Conservation (phyloP, 1,140 invertebrate genomes). For the Phymastichus coffea region DNA sequence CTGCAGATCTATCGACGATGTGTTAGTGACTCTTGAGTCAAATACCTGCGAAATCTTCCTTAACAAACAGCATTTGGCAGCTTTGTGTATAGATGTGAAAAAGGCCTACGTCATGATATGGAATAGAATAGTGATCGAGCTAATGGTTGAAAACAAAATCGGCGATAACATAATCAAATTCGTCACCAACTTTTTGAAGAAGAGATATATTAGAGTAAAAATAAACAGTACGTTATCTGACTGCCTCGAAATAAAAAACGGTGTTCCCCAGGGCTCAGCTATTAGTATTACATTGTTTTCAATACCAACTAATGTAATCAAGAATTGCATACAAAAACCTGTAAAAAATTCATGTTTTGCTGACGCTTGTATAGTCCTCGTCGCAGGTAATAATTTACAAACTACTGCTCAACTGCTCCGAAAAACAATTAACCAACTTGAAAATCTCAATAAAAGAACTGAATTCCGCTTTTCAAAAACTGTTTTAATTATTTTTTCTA, state of each 20-base stretch:
- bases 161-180: neutral
- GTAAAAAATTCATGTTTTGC: neutral
- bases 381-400: neutral
- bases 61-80: too few relatives aligned
- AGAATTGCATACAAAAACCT: neutral
- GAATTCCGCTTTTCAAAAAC: too few relatives aligned
- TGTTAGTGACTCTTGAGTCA: too few relatives aligned
- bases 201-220: neutral
- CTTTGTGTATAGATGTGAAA: too few relatives aligned
- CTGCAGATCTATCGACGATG: neutral
- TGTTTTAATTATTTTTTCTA: constrained; percentile 10
- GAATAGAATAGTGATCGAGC: too few relatives aligned
- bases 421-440: constrained; percentile 8
- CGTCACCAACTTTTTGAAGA: too few relatives aligned
- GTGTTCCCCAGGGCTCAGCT: constrained; percentile 27
- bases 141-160: neutral
- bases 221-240: neutral
- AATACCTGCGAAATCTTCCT: too few relatives aligned
- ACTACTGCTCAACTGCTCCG: neutral
- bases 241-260: constrained; percentile 11
- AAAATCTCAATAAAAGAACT: neutral
- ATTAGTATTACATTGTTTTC: constrained; percentile 28
- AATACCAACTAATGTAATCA: constrained; percentile 26
- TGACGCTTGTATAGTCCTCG: constrained; percentile 1
- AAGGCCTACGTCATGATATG: too few relatives aligned